These are phyloP conservation scores for Cataglyphis hispanica DNA, from an alignment of 1,140 invertebrate genomes.

Conservation along the genomic window DNA sequence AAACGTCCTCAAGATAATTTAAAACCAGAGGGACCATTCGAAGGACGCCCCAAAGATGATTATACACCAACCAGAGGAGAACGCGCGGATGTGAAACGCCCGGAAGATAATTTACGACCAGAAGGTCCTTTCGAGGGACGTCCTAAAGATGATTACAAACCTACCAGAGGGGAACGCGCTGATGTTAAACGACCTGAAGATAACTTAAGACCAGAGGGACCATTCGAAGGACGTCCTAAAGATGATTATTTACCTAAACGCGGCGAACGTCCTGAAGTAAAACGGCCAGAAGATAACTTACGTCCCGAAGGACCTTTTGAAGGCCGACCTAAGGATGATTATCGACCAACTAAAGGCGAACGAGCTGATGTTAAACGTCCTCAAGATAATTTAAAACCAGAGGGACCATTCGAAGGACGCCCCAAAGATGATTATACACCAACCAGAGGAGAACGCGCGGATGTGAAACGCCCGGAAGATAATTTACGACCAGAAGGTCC, in stretches of 20 bases:
- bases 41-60: conserved; percentile 83
- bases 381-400: conserved; percentile 87
- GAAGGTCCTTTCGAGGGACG: conserved; percentile 86
- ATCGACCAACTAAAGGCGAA: conserved; percentile 85
- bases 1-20: conserved; percentile 87
- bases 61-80: conserved; percentile 87
- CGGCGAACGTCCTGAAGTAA: conserved; percentile 84
- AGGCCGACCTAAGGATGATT: conserved; percentile 85
- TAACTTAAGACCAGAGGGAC: conserved; percentile 88
- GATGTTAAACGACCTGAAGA: conserved; percentile 84
- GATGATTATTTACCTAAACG: conserved; percentile 86
- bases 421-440: conserved; percentile 74
- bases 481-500: conserved; percentile 85
- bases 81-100: conserved; percentile 84
- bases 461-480: conserved; percentile 74
- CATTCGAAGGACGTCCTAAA: conserved; percentile 80
- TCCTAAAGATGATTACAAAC: conserved; percentile 86
- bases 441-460: conserved; percentile 59
- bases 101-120: conserved; percentile 86
- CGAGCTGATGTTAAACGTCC: conserved; percentile 80
- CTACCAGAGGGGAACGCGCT: conserved; percentile 86
- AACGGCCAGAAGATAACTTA: conserved; percentile 87
- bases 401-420: conserved; percentile 86
- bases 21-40: conserved; percentile 87
- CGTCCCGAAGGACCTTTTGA: conserved; percentile 87